A percentile compares a stretch with the other conserved stretches of the same genome.
phyloP scores from a whole-genome alignment of 2,888 invertebrate species.

The Ormyrus nitidulus region DNA sequence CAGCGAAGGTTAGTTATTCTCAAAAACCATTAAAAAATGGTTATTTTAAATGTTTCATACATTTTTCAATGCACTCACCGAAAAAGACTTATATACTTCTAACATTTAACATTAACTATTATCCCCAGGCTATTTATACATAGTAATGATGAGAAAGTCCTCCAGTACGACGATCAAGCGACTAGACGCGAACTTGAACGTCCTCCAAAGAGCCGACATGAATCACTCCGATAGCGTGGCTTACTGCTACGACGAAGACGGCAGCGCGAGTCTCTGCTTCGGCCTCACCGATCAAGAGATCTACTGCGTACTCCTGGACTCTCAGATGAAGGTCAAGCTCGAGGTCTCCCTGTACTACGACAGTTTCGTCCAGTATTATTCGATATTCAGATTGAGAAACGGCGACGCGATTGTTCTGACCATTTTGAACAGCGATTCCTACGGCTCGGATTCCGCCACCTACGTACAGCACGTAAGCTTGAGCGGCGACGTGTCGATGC shows the following conservation, averaged over 20 bases:
- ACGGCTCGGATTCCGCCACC: constrained; percentile 6
- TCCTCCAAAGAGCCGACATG: neutral
- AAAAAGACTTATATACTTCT: too few relatives aligned
- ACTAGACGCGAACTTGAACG: constrained; percentile 12
- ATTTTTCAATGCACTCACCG: too few relatives aligned
- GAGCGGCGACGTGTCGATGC: neutral
- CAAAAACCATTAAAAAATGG: neutral
- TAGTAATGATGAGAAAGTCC: constrained; percentile 6
- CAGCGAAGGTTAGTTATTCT: constrained; percentile 27
- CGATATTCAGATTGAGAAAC: constrained; percentile 25
- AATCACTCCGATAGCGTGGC: constrained; percentile 38
- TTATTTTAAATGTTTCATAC: neutral
- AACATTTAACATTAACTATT: neutral
- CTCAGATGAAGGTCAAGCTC: constrained; percentile 10
- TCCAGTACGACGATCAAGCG: constrained; percentile 20
- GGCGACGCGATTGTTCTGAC: constrained; percentile 37
- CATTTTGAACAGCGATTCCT: constrained; percentile 33
- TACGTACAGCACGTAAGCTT: constrained; percentile 27
- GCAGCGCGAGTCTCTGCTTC: constrained; percentile 34
- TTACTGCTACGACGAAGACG: constrained; percentile 40
- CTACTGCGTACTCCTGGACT: constrained; percentile 30
- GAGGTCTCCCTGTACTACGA: constrained; percentile 25
- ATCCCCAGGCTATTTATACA: constrained; percentile 29
- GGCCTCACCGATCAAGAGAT: constrained; percentile 25
- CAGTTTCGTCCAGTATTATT: constrained; percentile 33